phyloP scores from a whole-genome alignment of 2,113 vertebrate species.

The Entomyzon cyanotis region DNA sequence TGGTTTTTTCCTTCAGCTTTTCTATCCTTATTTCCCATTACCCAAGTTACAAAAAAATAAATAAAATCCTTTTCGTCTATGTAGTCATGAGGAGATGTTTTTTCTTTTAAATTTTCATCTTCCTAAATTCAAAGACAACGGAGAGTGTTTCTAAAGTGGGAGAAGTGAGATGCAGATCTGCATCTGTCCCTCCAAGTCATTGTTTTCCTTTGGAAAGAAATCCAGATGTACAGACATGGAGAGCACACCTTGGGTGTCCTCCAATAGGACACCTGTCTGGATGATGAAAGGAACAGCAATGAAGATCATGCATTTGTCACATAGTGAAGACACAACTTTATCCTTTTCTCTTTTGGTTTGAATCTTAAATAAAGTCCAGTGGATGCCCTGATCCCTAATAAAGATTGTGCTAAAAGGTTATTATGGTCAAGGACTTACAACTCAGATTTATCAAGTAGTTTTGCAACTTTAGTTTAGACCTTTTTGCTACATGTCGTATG shows the following conservation, averaged over 20 bases:
- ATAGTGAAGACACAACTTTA: not conserved
- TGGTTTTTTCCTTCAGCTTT: not conserved
- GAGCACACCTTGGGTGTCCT: not conserved
- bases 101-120: not conserved
- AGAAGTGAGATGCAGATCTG: not conserved
- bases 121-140: not conserved
- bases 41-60: not conserved
- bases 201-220: not conserved
- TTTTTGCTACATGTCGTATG: not conserved
- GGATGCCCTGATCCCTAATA: not conserved
- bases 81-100: not conserved
- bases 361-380: not conserved
- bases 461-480: not conserved
- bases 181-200: not conserved
- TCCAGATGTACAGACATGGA: not conserved
- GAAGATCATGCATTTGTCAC: not conserved
- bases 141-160: not conserved
- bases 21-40: not conserved
- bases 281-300: not conserved
- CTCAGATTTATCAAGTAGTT: not conserved
- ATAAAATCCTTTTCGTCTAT: not conserved
- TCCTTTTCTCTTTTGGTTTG: not conserved
- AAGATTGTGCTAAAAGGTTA: not conserved
- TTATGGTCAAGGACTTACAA: not conserved
- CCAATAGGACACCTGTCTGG: not conserved